Conservation (phyloP, 2,797 vertebrate genomes). For the Darevskia mixta region DNA sequence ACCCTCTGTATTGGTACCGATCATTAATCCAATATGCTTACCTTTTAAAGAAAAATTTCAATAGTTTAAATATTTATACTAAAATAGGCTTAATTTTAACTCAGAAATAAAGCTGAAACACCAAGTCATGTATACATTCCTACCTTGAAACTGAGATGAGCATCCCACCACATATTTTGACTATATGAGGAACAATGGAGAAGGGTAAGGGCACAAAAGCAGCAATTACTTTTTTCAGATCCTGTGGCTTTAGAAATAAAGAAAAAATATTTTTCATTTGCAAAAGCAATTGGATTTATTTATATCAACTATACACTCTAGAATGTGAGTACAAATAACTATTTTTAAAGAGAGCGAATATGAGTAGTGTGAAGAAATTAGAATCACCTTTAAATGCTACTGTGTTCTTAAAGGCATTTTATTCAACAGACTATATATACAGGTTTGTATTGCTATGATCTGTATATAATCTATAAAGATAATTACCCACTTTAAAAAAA, state of each 20-base stretch:
- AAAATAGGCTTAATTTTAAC: background rate
- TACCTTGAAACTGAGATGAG: background rate
- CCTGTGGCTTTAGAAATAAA: no score
- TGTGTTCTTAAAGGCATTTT: constrained; percentile 54
- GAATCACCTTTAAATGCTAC: constrained; percentile 73
- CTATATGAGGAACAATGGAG: background rate
- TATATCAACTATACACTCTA: constrained; percentile 68
- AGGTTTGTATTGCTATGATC: constrained; percentile 69
- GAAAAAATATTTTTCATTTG: background rate
- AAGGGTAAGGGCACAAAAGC: no score
- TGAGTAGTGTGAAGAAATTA: constrained; percentile 73
- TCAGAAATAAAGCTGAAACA: background rate
- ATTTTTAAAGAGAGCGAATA: constrained; percentile 68
- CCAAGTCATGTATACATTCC: background rate
- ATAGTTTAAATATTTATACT: background rate
- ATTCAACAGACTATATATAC: constrained; percentile 67
- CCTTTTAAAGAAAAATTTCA: background rate
- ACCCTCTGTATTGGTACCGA: background rate
- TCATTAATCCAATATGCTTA: background rate
- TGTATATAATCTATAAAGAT: constrained; percentile 55
- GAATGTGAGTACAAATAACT: constrained; percentile 71
- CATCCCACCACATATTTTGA: background rate
- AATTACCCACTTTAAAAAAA: constrained; percentile 61
- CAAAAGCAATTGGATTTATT: background rate
- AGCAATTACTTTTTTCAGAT: background rate